phyloP scores from a whole-genome alignment of 1,140 invertebrate genomes.

The Pteromalus puparum region DNA sequence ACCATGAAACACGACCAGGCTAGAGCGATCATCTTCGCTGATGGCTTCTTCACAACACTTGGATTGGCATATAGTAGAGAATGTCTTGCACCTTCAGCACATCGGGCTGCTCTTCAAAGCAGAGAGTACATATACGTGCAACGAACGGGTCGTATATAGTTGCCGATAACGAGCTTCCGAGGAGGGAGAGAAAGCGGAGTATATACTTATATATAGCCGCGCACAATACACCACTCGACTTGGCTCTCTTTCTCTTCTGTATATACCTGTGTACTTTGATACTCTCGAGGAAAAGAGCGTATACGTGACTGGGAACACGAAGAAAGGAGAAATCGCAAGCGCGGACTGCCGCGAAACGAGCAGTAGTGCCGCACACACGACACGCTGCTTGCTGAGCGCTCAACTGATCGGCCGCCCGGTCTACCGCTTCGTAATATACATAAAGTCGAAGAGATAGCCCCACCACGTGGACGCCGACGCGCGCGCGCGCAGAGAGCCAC shows the following conservation, averaged over 20 bases:
- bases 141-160: too few species aligned
- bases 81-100: neutral
- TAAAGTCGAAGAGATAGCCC: constrained; percentile 68
- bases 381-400: neutral
- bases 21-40: constrained; percentile 61
- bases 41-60: neutral
- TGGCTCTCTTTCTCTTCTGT: too few species aligned
- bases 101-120: neutral
- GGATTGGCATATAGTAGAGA: neutral
- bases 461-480: constrained; percentile 53
- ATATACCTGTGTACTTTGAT: too few species aligned
- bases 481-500: neutral
- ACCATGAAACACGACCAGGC: constrained; percentile 62
- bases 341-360: neutral
- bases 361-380: neutral
- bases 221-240: constrained; percentile 40
- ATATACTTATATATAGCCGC: too few species aligned
- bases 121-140: neutral
- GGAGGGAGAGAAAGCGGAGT: neutral
- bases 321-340: neutral
- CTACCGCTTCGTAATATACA: constrained; percentile 68
- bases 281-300: neutral
- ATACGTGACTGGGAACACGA: neutral
- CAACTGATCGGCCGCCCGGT: constrained; percentile 66
- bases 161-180: neutral